These are phyloP conservation scores for Morbakka virulenta DNA, from an alignment of 30 jellyfish, hydroid and myxozoan species.

Conservation along the genomic window DNA sequence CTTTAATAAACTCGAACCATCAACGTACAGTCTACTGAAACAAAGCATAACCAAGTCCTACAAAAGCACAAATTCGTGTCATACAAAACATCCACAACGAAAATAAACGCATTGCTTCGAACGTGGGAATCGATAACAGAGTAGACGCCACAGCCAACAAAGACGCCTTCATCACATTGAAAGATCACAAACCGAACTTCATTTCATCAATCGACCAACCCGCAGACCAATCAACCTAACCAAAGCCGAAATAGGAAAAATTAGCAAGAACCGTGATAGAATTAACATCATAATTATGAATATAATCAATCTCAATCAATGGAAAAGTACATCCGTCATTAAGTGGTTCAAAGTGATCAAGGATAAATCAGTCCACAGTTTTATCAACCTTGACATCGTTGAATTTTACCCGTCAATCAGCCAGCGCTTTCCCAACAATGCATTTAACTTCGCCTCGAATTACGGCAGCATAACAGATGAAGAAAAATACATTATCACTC, in stretches of 20 bases:
- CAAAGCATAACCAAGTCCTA: background rate
- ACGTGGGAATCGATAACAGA: background rate
- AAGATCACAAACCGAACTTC: background rate
- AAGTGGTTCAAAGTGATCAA: background rate
- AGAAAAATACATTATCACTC: background rate
- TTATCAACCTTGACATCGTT: background rate
- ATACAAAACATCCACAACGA: background rate
- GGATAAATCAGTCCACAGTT: background rate
- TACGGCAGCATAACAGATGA: background rate
- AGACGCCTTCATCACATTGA: background rate
- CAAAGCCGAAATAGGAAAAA: background rate
- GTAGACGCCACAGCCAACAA: background rate
- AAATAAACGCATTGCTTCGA: background rate
- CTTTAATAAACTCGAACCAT: background rate
- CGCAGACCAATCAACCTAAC: background rate
- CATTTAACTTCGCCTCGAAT: background rate
- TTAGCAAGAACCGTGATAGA: background rate
- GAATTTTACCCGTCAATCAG: background rate
- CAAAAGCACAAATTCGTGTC: background rate
- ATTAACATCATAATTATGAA: background rate
- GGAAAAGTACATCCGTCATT: background rate
- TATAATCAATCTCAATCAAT: background rate
- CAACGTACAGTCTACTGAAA: background rate
- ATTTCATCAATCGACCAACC: background rate
- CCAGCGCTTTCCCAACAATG: background rate